Conservation (phyloP, 2,888 invertebrate species). For the Ochropleura plecta region DNA sequence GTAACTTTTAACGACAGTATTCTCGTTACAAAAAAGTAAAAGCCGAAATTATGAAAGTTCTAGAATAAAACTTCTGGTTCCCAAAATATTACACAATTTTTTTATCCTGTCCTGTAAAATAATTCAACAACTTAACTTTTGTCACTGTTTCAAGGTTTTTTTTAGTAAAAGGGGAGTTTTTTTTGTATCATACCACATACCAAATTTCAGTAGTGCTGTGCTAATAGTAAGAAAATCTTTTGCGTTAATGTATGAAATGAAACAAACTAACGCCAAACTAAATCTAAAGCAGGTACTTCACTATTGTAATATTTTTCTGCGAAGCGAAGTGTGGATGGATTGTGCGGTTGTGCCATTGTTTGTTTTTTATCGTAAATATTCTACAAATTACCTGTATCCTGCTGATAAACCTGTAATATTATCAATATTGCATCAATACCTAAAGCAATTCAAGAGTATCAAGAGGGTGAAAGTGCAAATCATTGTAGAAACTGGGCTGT, state of each 20-base stretch:
- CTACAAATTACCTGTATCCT: conserved; percentile 1
- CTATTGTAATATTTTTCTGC: conserved; percentile 38
- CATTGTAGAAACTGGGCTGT: conserved; percentile 55
- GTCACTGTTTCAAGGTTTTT: neutral
- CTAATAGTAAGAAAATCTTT: neutral
- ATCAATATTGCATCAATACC: neutral
- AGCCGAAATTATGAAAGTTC: conserved; percentile 1
- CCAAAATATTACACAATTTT: neutral
- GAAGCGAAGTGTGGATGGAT: neutral
- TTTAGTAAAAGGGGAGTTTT: neutral
- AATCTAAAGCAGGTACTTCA: neutral
- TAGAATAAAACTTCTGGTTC: neutral
- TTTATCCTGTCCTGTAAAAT: neutral
- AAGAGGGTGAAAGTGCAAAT: conserved; percentile 39
- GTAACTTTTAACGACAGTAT: conserved; percentile 23
- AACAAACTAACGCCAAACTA: neutral
- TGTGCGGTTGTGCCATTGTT: conserved; percentile 35
- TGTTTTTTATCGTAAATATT: conserved; percentile 40
- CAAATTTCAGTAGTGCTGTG: neutral
- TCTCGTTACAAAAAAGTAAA: conserved; percentile 24
- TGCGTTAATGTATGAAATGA: no score
- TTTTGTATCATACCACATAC: neutral
- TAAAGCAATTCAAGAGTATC: neutral
- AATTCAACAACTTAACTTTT: no score
- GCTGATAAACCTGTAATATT: neutral